Evolutionary conservation across 2,888 invertebrate genomes (phyloP), one percentile per base, ranked within the genome.

Genomic region (Galerucella calmariensis): DNA sequence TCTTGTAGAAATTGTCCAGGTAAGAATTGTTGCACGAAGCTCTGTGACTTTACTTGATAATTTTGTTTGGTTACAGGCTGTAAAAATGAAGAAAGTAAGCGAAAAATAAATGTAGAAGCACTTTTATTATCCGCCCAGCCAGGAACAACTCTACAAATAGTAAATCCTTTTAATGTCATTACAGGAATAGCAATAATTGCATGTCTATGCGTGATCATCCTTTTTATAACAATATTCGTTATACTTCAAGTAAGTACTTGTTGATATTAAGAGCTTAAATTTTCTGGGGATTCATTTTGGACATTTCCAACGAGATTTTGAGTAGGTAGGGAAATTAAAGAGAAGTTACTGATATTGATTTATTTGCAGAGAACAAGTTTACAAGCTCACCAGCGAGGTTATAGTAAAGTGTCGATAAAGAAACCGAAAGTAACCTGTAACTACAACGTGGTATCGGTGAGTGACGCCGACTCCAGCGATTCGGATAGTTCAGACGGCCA

Each of bases 1-100:
- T 94, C 94, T 84, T 97, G 97, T 87, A 92, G 92, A 79, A 95
- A 95, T 81, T 97, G 97, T 86, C 92, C 93, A 85, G 96, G 96
- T 92, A 75, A 77, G 48, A 63, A 56, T 16, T n/a, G 56, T 35
- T 2, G 2, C 2, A 5, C 35, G 4, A 2, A 5, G 35, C 5
- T 2, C 35, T 35, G 35, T 35, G 2, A 2, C 2, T 35, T 41
- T 76, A 48, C 46, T 2, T 2, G 41, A 27, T n/a, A 48, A 59
- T 16, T 69, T 56, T n/a, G 65, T 61, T 77, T 78, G 78, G 20
- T 84, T 84, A 62, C 72, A 88, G 88, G 87, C 71, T 88, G 88
- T 78, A 87, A 86, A 78, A 82, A 85, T 75, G 85, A 86, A 81
- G 86, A 86, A 69, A 87, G 86, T 75, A 87, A 88, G 77, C 80